Conservation (phyloP, 2,113 vertebrate species). For the Tricholaema leucomelas region DNA sequence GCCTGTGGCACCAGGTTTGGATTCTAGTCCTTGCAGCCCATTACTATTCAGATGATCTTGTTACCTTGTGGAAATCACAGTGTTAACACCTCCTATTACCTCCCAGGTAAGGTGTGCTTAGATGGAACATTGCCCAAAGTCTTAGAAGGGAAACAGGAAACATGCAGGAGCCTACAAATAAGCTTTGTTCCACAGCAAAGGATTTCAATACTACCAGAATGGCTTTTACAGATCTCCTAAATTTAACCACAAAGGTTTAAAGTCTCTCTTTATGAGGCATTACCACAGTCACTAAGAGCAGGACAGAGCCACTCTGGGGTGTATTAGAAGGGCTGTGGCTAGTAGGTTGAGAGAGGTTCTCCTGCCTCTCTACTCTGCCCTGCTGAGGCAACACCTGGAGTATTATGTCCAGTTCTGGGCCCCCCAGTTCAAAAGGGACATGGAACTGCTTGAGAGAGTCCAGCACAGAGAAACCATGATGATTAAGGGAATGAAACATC, state of each 20-base stretch:
- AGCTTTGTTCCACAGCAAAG: neutral
- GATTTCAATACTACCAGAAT: neutral
- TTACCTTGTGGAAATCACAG: neutral
- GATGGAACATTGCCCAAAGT: neutral
- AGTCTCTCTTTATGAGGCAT: neutral
- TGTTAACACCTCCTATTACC: neutral
- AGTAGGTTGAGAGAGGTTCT: no score
- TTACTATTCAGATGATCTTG: neutral
- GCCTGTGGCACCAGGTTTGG: neutral
- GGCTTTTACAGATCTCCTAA: neutral
- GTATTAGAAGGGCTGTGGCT: no score
- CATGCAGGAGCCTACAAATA: neutral
- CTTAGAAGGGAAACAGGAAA: neutral
- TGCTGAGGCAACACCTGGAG: no score
- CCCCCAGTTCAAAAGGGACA: no score
- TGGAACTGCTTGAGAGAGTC: no score
- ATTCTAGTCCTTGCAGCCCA: neutral
- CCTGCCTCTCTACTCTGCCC: no score
- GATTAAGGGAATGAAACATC: no score
- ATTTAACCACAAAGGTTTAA: neutral
- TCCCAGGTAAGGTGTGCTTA: neutral
- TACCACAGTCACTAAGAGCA: neutral
- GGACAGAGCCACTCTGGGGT: no score
- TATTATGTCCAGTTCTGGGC: no score
- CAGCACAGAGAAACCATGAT: no score